Conservation (phyloP, 2,797 vertebrate species). For the Heteromormyrus szaboi region DNA sequence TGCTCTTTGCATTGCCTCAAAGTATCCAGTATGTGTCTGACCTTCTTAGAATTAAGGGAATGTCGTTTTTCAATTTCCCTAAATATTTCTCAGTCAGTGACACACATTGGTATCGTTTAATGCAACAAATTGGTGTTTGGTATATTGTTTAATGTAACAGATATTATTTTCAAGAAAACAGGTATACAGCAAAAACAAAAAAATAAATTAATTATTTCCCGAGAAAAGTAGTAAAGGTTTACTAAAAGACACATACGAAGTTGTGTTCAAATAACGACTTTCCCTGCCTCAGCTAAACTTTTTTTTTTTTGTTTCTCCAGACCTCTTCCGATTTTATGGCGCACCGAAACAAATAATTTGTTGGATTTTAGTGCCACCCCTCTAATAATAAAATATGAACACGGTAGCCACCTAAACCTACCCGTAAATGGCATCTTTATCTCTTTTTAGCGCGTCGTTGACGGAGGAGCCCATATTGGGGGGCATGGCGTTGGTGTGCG, state of each 20-base stretch:
- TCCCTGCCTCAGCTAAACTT: slow-evolving; percentile 2
- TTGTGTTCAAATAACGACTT: background rate
- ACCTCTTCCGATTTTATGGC: background rate
- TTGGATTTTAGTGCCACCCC: background rate
- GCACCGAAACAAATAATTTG: background rate
- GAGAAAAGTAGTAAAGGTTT: background rate
- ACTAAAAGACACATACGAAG: background rate
- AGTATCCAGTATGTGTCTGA: background rate
- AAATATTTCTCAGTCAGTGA: background rate
- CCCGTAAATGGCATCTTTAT: slow-evolving; percentile 99
- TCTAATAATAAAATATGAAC: slow-evolving; percentile 31
- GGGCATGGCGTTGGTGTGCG: slow-evolving; percentile 93
- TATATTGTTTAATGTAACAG: background rate
- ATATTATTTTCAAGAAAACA: background rate
- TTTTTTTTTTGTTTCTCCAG: background rate
- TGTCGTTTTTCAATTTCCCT: background rate
- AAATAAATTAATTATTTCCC: background rate
- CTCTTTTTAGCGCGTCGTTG: slow-evolving; percentile 98
- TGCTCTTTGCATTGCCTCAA: background rate
- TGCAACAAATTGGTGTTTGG: background rate
- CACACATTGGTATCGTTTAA: background rate
- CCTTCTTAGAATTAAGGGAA: background rate
- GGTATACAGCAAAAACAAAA: background rate
- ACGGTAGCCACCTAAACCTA: slow-evolving; percentile 62
- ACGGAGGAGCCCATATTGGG: slow-evolving; percentile 97